These are phyloP conservation scores for Deilephila porcellus DNA, from an alignment of 2,888 invertebrate species.

Conservation along the genomic window DNA sequence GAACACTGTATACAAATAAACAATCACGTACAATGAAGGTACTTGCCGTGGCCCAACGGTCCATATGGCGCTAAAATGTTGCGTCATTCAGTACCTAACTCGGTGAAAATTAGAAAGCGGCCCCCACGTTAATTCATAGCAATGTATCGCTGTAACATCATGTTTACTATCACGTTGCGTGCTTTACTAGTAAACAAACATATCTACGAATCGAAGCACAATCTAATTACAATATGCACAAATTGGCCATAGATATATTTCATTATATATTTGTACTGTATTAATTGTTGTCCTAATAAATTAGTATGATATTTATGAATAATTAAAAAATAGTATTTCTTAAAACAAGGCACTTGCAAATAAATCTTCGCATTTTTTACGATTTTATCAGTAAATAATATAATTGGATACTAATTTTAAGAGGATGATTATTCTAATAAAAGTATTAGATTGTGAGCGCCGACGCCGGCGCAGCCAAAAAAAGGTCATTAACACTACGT, in stretches of 20 bases:
- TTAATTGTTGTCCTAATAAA: no score
- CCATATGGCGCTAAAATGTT: constrained; percentile 59
- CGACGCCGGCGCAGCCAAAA: constrained; percentile 77
- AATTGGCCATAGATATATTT: no score
- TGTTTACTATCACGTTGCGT: constrained; percentile 8
- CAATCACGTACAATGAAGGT: constrained; percentile 56
- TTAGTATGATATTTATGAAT: no score
- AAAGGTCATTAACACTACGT: constrained; percentile 83
- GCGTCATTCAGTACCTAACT: constrained; percentile 59
- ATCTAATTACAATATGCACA: neutral
- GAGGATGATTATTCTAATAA: constrained; percentile 20
- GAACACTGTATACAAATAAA: constrained; percentile 47
- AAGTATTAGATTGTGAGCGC: constrained; percentile 29
- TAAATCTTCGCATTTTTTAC: neutral
- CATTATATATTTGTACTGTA: no score
- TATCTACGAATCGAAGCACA: neutral
- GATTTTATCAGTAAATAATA: neutral
- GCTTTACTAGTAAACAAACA: neutral
- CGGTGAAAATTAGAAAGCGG: constrained; percentile 75
- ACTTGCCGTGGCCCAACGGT: constrained; percentile 37
- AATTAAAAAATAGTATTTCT: no score
- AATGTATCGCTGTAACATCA: constrained; percentile 31
- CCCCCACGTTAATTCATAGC: constrained; percentile 54
- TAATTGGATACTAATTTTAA: neutral
- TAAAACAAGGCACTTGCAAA: neutral